Evolutionary conservation across 2,888 invertebrate species (phyloP).

Genomic region (Cantharis nigra): DNA sequence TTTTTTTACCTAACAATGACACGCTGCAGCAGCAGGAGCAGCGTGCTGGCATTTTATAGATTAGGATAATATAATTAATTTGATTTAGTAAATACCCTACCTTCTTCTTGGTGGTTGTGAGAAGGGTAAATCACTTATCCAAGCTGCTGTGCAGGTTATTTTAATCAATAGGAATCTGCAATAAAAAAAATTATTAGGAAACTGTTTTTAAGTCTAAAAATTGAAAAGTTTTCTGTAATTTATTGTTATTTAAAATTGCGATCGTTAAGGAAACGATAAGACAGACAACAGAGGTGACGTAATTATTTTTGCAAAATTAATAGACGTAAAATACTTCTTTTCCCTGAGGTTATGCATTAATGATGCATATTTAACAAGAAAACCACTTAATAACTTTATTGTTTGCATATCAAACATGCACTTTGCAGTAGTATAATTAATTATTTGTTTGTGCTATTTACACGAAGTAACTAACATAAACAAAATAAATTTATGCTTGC

Average conservation of each 20-base stretch:
- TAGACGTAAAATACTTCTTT: background rate
- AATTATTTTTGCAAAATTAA: too few species aligned
- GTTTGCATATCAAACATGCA: background rate
- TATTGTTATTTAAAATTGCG: too few species aligned
- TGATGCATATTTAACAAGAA: background rate
- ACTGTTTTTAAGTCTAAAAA: too few species aligned
- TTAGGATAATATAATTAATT: too few species aligned
- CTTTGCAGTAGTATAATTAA: background rate
- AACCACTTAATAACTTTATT: background rate
- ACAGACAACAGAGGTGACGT: too few species aligned
- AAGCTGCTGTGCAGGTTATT: background rate
- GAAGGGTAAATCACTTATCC: background rate
- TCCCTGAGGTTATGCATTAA: background rate
- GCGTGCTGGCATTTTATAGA: too few species aligned
- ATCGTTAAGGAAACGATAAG: too few species aligned
- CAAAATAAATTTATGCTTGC: background rate
- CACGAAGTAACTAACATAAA: background rate
- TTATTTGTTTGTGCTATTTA: background rate
- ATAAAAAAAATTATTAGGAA: background rate
- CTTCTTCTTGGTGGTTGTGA: background rate
- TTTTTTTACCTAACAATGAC: too few species aligned
- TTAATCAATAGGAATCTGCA: background rate
- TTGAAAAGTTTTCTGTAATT: too few species aligned
- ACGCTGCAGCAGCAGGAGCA: too few species aligned
- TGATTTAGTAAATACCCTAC: too few species aligned